These are phyloP conservation scores for Sylvia atricapilla DNA, from an alignment of 2,113 vertebrate species.

Conservation along the genomic window DNA sequence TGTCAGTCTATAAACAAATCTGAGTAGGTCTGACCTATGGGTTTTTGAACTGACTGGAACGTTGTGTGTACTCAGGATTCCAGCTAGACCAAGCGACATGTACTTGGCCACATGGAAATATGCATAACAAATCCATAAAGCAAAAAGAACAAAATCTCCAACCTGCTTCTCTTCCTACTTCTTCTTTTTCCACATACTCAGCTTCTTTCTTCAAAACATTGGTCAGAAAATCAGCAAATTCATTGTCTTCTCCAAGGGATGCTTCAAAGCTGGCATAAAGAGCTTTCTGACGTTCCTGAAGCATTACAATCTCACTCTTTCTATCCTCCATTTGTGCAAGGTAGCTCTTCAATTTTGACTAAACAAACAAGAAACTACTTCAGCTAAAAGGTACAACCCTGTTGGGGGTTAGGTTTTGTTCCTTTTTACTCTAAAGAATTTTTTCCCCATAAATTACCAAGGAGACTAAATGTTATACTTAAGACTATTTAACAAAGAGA, in stretches of 20 bases:
- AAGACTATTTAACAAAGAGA: too few relatives aligned
- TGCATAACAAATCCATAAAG: background rate
- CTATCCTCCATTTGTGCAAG: slow-evolving; percentile 79
- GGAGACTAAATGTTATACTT: too few relatives aligned
- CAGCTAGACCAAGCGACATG: background rate
- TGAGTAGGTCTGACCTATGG: background rate
- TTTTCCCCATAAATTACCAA: too few relatives aligned
- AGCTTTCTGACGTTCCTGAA: slow-evolving; percentile 80
- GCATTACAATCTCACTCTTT: slow-evolving; percentile 73
- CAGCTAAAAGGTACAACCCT: background rate
- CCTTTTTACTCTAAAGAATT: too few relatives aligned
- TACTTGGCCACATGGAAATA: background rate
- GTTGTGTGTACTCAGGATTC: background rate
- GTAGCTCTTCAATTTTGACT: slow-evolving; percentile 73
- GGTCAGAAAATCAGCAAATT: slow-evolving; percentile 82
- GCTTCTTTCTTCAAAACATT: slow-evolving; percentile 85
- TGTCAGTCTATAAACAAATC: background rate
- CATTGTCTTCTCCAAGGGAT: slow-evolving; percentile 84
- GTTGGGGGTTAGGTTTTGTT: too few relatives aligned
- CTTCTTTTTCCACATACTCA: slow-evolving; percentile 75
- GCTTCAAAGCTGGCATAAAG: slow-evolving; percentile 76
- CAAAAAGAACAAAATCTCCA: background rate
- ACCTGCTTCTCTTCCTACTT: slow-evolving; percentile 69
- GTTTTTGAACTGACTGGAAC: background rate
- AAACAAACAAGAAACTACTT: background rate